These are phyloP conservation scores for Dromococcyx pavoninus DNA, from an alignment of 2,797 vertebrate genomes.

Conservation along the genomic window DNA sequence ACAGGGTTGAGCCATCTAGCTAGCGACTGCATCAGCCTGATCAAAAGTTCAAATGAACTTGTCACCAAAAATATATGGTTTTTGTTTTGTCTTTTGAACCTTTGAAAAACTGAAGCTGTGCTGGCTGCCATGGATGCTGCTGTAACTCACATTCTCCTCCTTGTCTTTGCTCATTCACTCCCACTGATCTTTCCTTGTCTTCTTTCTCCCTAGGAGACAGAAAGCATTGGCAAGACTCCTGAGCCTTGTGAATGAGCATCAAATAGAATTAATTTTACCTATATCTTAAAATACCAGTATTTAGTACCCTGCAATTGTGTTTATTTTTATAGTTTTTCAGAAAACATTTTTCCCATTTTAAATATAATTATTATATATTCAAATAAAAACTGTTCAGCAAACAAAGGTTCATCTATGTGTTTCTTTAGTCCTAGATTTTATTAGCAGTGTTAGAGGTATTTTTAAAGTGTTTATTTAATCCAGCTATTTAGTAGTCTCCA, in stretches of 20 bases:
- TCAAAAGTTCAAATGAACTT: neutral
- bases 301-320: neutral
- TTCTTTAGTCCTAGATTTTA: constrained; percentile 58
- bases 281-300: neutral
- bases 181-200: neutral
- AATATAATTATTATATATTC: neutral
- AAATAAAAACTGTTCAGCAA: constrained; percentile 1
- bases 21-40: neutral
- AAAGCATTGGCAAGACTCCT: neutral
- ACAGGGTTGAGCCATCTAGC: neutral
- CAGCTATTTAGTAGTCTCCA: constrained; percentile 61
- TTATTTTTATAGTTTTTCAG: constrained; percentile 4
- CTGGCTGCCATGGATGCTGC: neutral
- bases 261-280: constrained; percentile 8
- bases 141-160: neutral
- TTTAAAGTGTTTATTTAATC: constrained; percentile 73
- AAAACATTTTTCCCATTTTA: neutral
- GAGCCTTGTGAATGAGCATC: neutral
- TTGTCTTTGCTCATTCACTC: neutral
- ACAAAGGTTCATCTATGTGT: neutral
- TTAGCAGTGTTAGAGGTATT: constrained; percentile 54
- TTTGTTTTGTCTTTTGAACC: neutral
- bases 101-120: neutral
- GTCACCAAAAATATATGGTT: neutral
- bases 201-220: neutral